These are phyloP conservation scores for Meleagris gallopavo DNA, from an alignment of 2,113 vertebrate species.

Conservation along the genomic window DNA sequence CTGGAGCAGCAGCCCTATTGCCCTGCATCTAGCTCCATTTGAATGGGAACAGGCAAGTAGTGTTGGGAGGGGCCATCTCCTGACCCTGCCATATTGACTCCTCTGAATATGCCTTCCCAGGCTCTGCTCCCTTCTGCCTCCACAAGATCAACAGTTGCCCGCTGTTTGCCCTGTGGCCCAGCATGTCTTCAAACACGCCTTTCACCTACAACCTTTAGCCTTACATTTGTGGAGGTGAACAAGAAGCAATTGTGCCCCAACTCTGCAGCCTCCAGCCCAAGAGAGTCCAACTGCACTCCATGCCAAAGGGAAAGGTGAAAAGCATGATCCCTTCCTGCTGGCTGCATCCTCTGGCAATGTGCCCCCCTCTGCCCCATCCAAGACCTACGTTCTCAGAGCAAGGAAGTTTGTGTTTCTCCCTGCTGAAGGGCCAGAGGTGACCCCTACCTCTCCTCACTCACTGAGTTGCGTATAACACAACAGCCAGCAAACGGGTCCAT, in stretches of 20 bases:
- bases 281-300: not conserved
- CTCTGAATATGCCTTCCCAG: not conserved
- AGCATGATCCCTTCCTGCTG: not conserved
- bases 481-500: not conserved
- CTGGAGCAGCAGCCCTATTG: not conserved
- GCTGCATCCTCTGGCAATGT: not conserved
- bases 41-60: not conserved
- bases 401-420: not conserved
- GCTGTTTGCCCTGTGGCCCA: not conserved
- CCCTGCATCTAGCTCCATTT: not conserved
- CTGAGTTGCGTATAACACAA: not conserved
- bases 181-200: not conserved
- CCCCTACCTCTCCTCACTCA: not conserved
- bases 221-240: not conserved
- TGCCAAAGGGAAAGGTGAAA: not conserved
- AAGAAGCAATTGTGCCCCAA: not conserved
- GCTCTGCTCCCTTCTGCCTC: not conserved
- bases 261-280: not conserved
- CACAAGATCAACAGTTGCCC: not conserved
- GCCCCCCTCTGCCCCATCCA: not conserved
- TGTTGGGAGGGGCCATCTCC: not conserved
- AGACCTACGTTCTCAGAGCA: not conserved
- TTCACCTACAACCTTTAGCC: not conserved
- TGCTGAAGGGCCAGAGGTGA: fast-evolving
- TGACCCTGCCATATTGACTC: not conserved